phyloP scores from a whole-genome alignment of 2,113 vertebrate genomes.

The Pristiophorus japonicus region DNA sequence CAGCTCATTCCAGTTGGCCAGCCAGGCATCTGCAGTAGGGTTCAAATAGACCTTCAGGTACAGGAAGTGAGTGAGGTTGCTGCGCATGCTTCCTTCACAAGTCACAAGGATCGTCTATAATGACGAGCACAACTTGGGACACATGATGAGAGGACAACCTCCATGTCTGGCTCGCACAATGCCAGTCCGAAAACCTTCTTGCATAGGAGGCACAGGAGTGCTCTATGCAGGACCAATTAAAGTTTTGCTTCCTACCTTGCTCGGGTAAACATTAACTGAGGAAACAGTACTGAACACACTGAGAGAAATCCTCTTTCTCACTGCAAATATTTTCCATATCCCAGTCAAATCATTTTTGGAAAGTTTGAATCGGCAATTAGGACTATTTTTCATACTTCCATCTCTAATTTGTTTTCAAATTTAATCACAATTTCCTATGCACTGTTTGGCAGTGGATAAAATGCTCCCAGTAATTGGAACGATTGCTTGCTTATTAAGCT shows the following conservation, averaged over 20 bases:
- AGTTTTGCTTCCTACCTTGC: background rate
- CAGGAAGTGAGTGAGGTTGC: background rate
- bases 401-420: background rate
- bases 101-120: background rate
- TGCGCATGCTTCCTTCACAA: background rate
- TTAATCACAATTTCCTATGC: background rate
- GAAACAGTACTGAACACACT: background rate
- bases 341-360: background rate
- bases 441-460: background rate
- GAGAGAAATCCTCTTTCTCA: background rate
- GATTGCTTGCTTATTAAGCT: too few relatives aligned
- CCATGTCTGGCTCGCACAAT: background rate
- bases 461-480: background rate
- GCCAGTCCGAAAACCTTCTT: background rate
- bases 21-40: too few relatives aligned
- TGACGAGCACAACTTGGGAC: background rate
- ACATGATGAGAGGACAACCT: background rate
- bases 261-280: background rate
- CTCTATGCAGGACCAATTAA: background rate
- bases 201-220: background rate
- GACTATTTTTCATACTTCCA: background rate
- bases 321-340: background rate
- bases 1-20: too few relatives aligned
- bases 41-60: background rate
- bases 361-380: background rate